phyloP scores from a whole-genome alignment of 2,888 invertebrate genomes.

The Rhorus exstirpatorius region DNA sequence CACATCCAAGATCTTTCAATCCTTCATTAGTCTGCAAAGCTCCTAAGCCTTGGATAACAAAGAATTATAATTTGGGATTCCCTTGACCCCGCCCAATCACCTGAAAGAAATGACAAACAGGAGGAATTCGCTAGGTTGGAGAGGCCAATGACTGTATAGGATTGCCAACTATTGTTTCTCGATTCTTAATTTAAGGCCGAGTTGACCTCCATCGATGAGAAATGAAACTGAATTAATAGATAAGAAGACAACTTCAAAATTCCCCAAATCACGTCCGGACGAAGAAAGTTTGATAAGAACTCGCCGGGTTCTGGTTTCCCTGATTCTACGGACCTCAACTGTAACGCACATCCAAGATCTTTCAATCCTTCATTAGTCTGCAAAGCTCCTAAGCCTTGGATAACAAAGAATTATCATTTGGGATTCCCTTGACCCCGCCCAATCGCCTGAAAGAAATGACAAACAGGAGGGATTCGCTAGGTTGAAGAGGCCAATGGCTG shows the following conservation, averaged over 20 bases:
- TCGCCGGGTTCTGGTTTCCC: too few species aligned
- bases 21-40: neutral
- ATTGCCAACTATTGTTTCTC: conserved; percentile 22
- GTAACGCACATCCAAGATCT: neutral
- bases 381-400: neutral
- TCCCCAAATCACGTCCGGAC: too few species aligned
- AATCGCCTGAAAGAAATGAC: neutral
- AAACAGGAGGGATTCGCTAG: neutral
- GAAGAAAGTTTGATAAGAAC: too few species aligned
- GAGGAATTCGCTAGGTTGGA: neutral
- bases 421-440: neutral
- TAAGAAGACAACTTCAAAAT: too few species aligned
- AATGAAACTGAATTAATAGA: too few species aligned
- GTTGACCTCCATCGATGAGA: too few species aligned
- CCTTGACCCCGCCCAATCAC: neutral
- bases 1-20: neutral
- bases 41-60: neutral
- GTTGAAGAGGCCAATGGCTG: neutral
- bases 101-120: neutral
- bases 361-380: neutral
- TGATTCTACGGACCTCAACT: neutral
- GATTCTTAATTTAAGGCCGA: too few species aligned
- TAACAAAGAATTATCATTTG: neutral
- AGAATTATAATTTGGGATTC: neutral
- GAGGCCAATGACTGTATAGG: neutral